phyloP scores from a whole-genome alignment of 1,140 invertebrate genomes.

The Platyscapa corneri region DNA sequence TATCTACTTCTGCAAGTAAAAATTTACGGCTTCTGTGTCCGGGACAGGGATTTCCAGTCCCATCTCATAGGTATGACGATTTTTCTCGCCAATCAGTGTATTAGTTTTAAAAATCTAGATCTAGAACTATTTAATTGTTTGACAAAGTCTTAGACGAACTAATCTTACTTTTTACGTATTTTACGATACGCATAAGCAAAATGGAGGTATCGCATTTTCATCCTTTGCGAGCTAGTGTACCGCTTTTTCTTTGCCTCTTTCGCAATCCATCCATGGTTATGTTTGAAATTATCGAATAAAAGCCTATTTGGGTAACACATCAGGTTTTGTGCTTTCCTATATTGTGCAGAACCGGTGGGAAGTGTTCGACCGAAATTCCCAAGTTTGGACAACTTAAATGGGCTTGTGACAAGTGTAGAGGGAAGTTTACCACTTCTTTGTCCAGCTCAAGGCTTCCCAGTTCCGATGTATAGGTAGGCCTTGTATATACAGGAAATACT shows the following conservation, averaged over 20 bases:
- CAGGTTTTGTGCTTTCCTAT: conserved; percentile 55
- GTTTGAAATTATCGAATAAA: conserved; percentile 14
- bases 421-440: conserved; percentile 79
- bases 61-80: conserved; percentile 69
- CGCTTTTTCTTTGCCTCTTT: conserved; percentile 21
- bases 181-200: background rate
- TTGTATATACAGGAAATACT: conserved; percentile 18
- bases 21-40: conserved; percentile 79
- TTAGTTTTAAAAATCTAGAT: background rate
- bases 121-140: background rate
- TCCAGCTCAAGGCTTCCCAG: conserved; percentile 77
- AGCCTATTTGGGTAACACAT: conserved; percentile 22
- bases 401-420: conserved; percentile 73
- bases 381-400: conserved; percentile 79
- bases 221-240: conserved; percentile 14
- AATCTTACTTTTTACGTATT: background rate
- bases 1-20: conserved; percentile 75
- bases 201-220: conserved; percentile 51
- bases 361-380: conserved; percentile 81
- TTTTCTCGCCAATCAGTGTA: background rate
- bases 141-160: background rate
- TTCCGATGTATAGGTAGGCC: conserved; percentile 73
- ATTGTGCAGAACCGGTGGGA: conserved; percentile 76
- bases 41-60: conserved; percentile 77
- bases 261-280: conserved; percentile 5